Evolutionary conservation across 2,888 invertebrate species (phyloP).

Genomic region (Sarcophaga subvicina): DNA sequence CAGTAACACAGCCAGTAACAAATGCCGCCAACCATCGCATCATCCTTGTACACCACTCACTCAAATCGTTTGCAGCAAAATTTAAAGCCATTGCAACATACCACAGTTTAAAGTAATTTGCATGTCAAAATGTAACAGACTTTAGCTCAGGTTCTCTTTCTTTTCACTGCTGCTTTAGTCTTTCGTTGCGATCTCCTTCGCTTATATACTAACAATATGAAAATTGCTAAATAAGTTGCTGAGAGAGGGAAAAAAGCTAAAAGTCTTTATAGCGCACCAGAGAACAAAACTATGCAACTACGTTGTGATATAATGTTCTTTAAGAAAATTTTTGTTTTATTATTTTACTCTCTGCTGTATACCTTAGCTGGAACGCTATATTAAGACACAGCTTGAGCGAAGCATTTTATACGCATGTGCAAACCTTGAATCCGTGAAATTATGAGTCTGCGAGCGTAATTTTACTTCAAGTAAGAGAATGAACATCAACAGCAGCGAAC

Average conservation of each 20-base stretch:
- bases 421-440: slow-evolving; percentile 27
- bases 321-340: not conserved
- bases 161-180: slow-evolving; percentile 4
- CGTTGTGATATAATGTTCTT: not conserved
- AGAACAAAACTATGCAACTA: slow-evolving; percentile 4
- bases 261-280: not conserved
- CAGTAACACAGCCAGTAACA: not conserved
- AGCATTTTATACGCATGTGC: slow-evolving; percentile 2
- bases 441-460: slow-evolving; percentile 15
- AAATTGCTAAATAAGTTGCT: slow-evolving; percentile 13
- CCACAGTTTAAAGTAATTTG: slow-evolving; percentile 61
- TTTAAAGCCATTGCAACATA: not conserved
- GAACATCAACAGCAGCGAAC: slow-evolving; percentile 24
- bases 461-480: slow-evolving; percentile 22
- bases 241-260: not conserved
- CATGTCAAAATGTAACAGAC: slow-evolving; percentile 65
- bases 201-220: not conserved
- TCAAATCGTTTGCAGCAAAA: not conserved
- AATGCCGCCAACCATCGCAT: slow-evolving; percentile 29
- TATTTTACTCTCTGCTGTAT: slow-evolving; percentile 1
- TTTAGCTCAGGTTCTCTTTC: slow-evolving; percentile 39
- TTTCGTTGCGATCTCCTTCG: slow-evolving; percentile 14
- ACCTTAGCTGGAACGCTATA: not conserved
- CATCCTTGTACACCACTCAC: slow-evolving; percentile 3
- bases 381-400: slow-evolving; percentile 24